Evolutionary conservation across 2,888 invertebrate genomes (phyloP), one percentile per base, ranked within the genome.

Genomic region (Pristionchus mayeri): DNA sequence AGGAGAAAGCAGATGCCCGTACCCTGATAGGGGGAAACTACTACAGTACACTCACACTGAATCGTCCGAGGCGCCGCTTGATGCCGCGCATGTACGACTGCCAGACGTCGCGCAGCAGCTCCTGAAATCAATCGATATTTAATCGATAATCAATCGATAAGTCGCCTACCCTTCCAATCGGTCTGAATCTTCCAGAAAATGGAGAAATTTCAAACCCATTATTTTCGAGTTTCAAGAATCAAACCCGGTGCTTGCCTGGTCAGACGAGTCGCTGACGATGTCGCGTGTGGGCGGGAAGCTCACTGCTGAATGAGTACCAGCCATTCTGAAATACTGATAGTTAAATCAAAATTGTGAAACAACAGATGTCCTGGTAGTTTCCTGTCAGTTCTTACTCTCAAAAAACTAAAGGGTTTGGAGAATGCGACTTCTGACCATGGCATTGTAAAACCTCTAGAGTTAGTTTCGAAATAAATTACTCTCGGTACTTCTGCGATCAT

Each of bases 211-310:
- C 98, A 98, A 98, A 34, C 52, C 78, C 44, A 48, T 11, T 1
- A 1, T 54, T 30, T 3, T 27, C 2, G 21, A 18, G 40, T 67
- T 67, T 67, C 40, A 18, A 9, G 30, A 2, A 16, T 34, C 18
- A 37, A 18, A 44, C 2, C 7, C 40, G 13, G n/a, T n/a, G 6
- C 50, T 40, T 21, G 37, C 98, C 86, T 97, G 95, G 93, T 99
- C 98, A 93, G 98, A 97, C 94, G 98, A 97, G 83, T 99, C 96
- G 93, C 98, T 97, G 95, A 98, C 96, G 89, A 99, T 99, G 93
- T 99, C 99, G 93, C 98, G 98, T 87, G 98, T 97, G 92, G 99
- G 97, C 78, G 97, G 95, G 94, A 99, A 98, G 84, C 97, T 97
- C 34, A 92, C 91, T 75, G 91, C 91, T 86, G 89, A 89, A 85